These are phyloP conservation scores for Sula dactylatra DNA, from an alignment of 2,113 vertebrate species.

Conservation along the genomic window DNA sequence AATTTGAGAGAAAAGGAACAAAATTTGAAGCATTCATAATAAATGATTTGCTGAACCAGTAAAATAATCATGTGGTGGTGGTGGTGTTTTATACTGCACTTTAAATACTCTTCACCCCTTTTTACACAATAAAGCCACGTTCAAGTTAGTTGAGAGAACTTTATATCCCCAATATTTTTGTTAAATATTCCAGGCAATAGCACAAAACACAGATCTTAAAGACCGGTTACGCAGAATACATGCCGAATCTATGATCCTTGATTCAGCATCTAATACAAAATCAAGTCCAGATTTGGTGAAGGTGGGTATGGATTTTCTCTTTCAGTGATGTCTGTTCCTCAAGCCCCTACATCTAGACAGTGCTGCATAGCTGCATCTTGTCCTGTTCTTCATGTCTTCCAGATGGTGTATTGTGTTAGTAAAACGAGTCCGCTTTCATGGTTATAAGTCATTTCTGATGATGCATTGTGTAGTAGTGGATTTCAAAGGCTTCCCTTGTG, in stretches of 20 bases:
- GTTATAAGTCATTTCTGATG: neutral
- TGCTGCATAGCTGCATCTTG: neutral
- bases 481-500: neutral
- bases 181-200: slow-evolving; percentile 89
- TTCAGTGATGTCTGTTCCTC: neutral
- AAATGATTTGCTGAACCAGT: neutral
- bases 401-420: neutral
- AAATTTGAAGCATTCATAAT: neutral
- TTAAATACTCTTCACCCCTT: neutral
- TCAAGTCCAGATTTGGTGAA: slow-evolving; percentile 83
- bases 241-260: slow-evolving; percentile 89
- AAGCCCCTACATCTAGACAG: neutral
- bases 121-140: neutral
- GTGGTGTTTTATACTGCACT: neutral
- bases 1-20: neutral
- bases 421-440: neutral
- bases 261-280: slow-evolving; percentile 84
- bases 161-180: slow-evolving; percentile 76
- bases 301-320: slow-evolving; percentile 85
- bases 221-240: slow-evolving; percentile 97
- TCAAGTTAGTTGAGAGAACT: slow-evolving; percentile 35
- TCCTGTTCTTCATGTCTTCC: neutral
- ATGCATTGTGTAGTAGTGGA: neutral
- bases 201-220: slow-evolving; percentile 95
- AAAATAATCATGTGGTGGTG: neutral